phyloP scores from a whole-genome alignment of 2,888 invertebrate genomes.

The Amphipyra tragopoginis region DNA sequence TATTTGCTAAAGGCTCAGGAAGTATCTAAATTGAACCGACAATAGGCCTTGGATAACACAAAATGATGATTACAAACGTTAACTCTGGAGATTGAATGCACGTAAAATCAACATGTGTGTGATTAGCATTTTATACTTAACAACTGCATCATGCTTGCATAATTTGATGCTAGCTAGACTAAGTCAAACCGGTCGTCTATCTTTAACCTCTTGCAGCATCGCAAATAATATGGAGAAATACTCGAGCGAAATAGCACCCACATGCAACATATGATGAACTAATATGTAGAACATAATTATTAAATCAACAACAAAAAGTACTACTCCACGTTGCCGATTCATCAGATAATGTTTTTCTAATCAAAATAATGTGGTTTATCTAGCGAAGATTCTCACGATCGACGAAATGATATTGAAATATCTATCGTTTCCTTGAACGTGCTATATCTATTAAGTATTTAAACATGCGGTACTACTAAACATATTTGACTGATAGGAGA shows the following conservation, averaged over 20 bases:
- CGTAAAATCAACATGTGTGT: constrained; percentile 32
- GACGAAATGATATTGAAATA: constrained; percentile 55
- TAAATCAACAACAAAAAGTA: constrained; percentile 33
- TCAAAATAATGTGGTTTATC: constrained; percentile 65
- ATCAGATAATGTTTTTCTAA: constrained; percentile 61
- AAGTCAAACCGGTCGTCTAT: constrained; percentile 68
- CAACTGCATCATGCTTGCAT: constrained; percentile 31
- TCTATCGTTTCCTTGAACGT: constrained; percentile 56
- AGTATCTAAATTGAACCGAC: constrained; percentile 37
- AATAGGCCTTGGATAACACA: constrained; percentile 23
- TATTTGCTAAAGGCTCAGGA: constrained; percentile 31
- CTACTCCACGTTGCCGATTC: constrained; percentile 30
- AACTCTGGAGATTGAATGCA: constrained; percentile 33
- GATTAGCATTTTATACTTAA: constrained; percentile 57
- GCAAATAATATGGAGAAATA: constrained; percentile 54
- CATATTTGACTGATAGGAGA: constrained; percentile 52
- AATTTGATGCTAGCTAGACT: constrained; percentile 29
- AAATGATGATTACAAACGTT: constrained; percentile 24
- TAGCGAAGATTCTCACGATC: constrained; percentile 70
- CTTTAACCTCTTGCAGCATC: constrained; percentile 72
- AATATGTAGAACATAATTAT: constrained; percentile 29
- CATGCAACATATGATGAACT: constrained; percentile 33
- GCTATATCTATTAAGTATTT: constrained; percentile 37
- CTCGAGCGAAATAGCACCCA: constrained; percentile 40
- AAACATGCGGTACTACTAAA: constrained; percentile 42